Percentiles rank a stretch among this genome's conserved stretches.
Conservation (phyloP, 2,797 vertebrate genomes). For the Periparus ater region DNA sequence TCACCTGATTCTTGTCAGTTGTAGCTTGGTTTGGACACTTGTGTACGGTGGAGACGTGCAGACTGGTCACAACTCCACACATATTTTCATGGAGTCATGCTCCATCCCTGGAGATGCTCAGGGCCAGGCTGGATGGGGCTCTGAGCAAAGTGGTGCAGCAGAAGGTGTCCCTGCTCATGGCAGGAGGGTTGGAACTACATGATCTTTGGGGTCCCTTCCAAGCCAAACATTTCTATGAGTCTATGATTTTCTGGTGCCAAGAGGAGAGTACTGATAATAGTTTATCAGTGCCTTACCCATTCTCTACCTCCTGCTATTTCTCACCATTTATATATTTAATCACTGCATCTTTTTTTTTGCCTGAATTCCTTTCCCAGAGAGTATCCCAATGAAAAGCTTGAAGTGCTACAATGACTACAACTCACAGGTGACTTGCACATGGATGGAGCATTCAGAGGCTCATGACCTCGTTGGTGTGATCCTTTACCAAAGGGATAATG, state of each 20-base stretch:
- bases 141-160: background rate
- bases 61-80: background rate
- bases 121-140: background rate
- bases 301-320: background rate
- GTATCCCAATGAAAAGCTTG: conserved; percentile 64
- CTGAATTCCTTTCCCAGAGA: conserved; percentile 52
- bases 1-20: background rate
- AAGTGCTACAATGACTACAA: conserved; percentile 73
- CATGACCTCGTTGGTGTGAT: conserved; percentile 52
- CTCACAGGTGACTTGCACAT: conserved; percentile 63
- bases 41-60: background rate
- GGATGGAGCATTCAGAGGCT: conserved; percentile 54
- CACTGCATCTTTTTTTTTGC: background rate
- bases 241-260: background rate
- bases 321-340: background rate
- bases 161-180: background rate
- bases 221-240: background rate
- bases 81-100: background rate
- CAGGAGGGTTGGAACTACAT: background rate
- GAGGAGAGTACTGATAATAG: background rate
- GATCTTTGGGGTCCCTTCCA: background rate
- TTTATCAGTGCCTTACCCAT: background rate
- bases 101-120: background rate
- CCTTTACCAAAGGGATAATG: conserved; percentile 33
- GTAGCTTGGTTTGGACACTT: background rate